Evolutionary conservation across 1,140 invertebrate species (phyloP).

Genomic region (Carcinoscorpius rotundicauda): DNA sequence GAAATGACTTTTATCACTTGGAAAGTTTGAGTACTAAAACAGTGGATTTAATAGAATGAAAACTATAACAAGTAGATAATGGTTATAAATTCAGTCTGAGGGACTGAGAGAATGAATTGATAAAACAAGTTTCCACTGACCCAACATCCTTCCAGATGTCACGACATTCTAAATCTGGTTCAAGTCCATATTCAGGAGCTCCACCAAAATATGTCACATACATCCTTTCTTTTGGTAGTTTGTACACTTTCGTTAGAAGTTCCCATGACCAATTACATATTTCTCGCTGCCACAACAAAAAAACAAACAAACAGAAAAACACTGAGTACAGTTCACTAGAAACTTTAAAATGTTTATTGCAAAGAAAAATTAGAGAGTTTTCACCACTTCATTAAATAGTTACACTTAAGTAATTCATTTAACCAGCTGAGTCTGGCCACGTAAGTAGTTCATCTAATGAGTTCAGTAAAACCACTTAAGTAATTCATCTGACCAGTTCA

Average conservation of each 20-base stretch:
- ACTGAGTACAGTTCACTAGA: too few relatives aligned
- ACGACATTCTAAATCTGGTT: conserved; percentile 88
- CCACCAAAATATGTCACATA: conserved; percentile 99
- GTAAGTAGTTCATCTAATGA: too few relatives aligned
- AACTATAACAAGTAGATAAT: neutral
- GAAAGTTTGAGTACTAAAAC: too few relatives aligned
- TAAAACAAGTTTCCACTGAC: conserved; percentile 31
- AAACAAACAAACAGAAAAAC: neutral
- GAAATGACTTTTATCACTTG: too few relatives aligned
- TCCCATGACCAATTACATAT: conserved; percentile 97
- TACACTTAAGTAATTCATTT: too few relatives aligned
- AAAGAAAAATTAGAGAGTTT: too few relatives aligned
- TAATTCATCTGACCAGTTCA: too few relatives aligned
- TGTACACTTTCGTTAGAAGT: conserved; percentile 62
- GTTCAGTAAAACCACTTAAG: too few relatives aligned
- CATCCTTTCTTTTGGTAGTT: conserved; percentile 64
- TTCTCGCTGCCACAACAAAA: conserved; percentile 53
- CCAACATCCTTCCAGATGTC: conserved; percentile 60
- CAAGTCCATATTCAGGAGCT: conserved; percentile 60
- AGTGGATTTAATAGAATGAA: too few relatives aligned
- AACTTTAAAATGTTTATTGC: too few relatives aligned
- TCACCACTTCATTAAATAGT: too few relatives aligned
- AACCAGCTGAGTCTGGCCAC: too few relatives aligned
- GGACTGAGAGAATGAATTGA: neutral
- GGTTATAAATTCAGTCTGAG: neutral